A percentile compares a stretch with the other conserved stretches of the same genome.
phyloP scores from a whole-genome alignment of 1,140 invertebrate species.

The Conopomorpha cramerella region DNA sequence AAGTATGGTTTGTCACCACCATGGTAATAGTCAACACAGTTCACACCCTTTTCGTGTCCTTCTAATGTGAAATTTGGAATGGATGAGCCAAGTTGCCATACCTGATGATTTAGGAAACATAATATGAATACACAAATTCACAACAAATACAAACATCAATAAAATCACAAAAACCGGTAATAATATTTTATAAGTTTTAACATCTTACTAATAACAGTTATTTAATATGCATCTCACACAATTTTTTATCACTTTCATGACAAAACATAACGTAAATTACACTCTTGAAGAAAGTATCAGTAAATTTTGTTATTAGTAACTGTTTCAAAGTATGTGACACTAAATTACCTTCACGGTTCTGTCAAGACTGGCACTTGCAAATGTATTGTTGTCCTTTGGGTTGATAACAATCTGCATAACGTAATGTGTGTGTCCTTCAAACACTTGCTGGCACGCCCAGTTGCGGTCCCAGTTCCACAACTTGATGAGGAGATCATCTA shows the following conservation, averaged over 20 bases:
- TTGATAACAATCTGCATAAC: conserved; percentile 99
- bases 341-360: conserved; percentile 95
- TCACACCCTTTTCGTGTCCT: conserved; percentile 98
- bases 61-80: conserved; percentile 98
- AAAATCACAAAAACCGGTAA: no score
- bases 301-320: no score
- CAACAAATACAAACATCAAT: no score
- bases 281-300: no score
- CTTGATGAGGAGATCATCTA: conserved; percentile 99
- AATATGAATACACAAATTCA: no score
- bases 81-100: conserved; percentile 97
- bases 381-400: conserved; percentile 99
- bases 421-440: conserved; percentile 98
- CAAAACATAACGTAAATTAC: no score
- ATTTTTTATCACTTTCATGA: no score
- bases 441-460: conserved; percentile 96
- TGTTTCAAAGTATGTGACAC: no score
- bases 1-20: conserved; percentile 99
- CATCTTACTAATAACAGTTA: no score
- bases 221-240: no score
- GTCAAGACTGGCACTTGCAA: conserved; percentile 97
- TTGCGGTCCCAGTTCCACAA: conserved; percentile 99
- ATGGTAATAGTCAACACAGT: conserved; percentile 99
- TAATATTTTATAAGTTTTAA: no score
- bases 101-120: conserved; percentile 47